Base-by-base conservation (phyloP, 1,140 invertebrate genomes). In the Solenopsis fugax region DNA sequence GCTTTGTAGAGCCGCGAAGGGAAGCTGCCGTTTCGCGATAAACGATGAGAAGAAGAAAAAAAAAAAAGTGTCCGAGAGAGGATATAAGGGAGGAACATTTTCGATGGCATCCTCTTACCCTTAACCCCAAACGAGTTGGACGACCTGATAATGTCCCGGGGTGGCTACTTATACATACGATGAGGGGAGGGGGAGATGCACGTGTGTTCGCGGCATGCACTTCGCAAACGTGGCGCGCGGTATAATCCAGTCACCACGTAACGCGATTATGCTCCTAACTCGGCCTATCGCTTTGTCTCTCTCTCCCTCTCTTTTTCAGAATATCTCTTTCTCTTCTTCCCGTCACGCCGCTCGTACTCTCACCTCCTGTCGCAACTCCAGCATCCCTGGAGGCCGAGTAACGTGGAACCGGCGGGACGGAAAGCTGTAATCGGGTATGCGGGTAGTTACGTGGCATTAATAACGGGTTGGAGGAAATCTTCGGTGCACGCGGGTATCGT, bases 241-340 rank as follows among this genome's bases (percentile, higher is more conserved):
- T 93, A 88, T 93, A 93, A 93, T 93, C 89, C 88, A 92, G 92
- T 93, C 92, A 92, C 87, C 90, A 85, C 87, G 89, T 92, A 93
- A 93, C 89, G 48, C 85, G 92, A 93, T 93, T 93, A 92, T 88
- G 87, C 88, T 86, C 86, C 86, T 91, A 91, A 92, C 87, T 90
- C 78, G 50, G 77, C 64, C 73, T 85, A 67, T 81, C 69, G 58
- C 60, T 90, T 87, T 89, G 67, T 86, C 85, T 78, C 64, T 86
- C 82, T 62, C 67, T 58, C 50, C 52, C 34, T 60, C 13, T n/a
- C 67, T 41, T 62, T 41, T 48, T 62, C 75, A 37, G 21, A 73
- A 41, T 34, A 24, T 54, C 62, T 34, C n/a, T 58, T 64, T 58
- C 56, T 34, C 52, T 45, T 29, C 64, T 45, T 58, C 69, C 65